Evolutionary conservation across 2,888 invertebrate genomes (phyloP), one percentile per base, ranked within the genome.

Genomic region (Ashinkailepas kermadecensis): DNA sequence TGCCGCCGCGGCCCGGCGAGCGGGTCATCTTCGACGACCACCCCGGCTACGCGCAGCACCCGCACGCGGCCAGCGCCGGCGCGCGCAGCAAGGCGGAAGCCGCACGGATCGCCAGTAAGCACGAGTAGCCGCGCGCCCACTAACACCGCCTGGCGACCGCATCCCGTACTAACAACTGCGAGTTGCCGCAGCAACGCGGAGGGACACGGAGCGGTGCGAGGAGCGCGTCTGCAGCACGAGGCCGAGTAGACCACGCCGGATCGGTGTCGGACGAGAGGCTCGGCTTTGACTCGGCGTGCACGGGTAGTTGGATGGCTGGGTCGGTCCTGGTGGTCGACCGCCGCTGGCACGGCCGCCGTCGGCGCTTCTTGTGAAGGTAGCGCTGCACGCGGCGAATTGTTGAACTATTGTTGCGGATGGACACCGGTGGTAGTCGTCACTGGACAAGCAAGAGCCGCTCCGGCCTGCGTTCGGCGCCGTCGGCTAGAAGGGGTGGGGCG

Each of bases 11-110:
- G 9, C 15, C 74, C 74, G 54, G 74, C 54, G 74, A 74, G 54
- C 74, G 74, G 6, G 54, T 74, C 54, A 74, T 74, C 39, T 74
- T 74, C 18, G 74, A 74, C 74, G 74, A 74, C 74, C 74, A 74
- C 74, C 74, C 74, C 3, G 74, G 54, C 54, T 74, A 74, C 74
- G 74, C 74, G 21, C 74, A 39, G 54, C 74, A 54, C 54, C 54
- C 74, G 54, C 74, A 74, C 54, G 18, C 18, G 54, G 54, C 39
- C 54, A 0, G 54, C 54, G 54, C 74, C 74, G 74, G 74, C 15
- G 18, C 74, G 54, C 74, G 74, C 74, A 54, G 74, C 74, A 74
- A 54, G 74, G 9, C 39, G 15, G 74, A 74, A 1, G 39, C 74
- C 10, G 54, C 54, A 7, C 74, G 74, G 1, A 13, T 74, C 8